Conservation (phyloP, 2,113 vertebrate genomes). For the Catharus fuscescens region DNA sequence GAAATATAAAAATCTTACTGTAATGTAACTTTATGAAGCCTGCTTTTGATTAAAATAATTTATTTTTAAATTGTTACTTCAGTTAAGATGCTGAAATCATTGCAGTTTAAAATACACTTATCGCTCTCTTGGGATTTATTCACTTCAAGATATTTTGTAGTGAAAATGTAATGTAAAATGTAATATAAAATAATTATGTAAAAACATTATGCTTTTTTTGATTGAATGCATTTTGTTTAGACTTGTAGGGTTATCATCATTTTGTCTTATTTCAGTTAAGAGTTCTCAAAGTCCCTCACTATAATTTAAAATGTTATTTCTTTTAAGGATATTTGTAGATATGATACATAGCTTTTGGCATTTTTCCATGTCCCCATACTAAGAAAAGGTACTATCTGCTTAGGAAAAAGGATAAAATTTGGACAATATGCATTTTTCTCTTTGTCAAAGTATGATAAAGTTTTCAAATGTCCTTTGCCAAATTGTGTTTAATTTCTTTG, state of each 20-base stretch:
- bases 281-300: background rate
- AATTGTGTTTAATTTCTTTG: background rate
- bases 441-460: background rate
- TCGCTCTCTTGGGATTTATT: background rate
- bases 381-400: background rate
- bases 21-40: background rate
- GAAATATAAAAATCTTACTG: background rate
- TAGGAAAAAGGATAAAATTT: background rate
- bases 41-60: background rate
- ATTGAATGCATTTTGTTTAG: background rate
- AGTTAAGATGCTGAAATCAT: background rate
- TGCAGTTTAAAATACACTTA: background rate
- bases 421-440: background rate
- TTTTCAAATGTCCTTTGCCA: background rate
- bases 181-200: background rate
- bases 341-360: background rate
- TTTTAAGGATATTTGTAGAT: background rate
- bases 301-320: background rate
- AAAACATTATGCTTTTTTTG: background rate
- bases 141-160: background rate
- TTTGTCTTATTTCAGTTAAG: background rate
- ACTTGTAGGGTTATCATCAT: background rate
- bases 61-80: background rate
- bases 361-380: background rate
- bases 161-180: background rate